A percentile compares a stretch with the other conserved stretches of the same genome.
These are phyloP conservation scores for Stenopsyche tienmushanensis DNA, from an alignment of 1,140 invertebrate species.

Conservation along the genomic window DNA sequence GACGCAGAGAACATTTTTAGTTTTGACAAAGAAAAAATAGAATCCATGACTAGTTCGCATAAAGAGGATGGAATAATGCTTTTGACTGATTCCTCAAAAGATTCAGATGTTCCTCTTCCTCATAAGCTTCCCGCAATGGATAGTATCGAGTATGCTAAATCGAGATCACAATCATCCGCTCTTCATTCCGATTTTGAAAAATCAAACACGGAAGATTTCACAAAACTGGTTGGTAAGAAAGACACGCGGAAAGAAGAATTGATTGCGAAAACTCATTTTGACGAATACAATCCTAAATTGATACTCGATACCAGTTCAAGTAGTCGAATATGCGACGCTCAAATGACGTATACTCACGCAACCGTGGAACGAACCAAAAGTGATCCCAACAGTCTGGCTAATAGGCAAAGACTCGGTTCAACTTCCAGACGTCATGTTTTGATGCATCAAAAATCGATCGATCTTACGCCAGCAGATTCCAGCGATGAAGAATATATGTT, in stretches of 20 bases:
- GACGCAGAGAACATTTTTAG: conserved; percentile 65
- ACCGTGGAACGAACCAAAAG: conserved; percentile 81
- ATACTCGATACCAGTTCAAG: conserved; percentile 55
- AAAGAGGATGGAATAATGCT: conserved; percentile 49
- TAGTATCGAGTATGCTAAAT: conserved; percentile 58
- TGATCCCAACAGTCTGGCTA: conserved; percentile 74
- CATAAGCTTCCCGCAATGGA: conserved; percentile 56
- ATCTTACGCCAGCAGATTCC: conserved; percentile 77
- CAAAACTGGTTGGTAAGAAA: conserved; percentile 54
- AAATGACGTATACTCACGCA: conserved; percentile 59
- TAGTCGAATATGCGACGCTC: conserved; percentile 53
- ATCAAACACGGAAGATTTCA: conserved; percentile 47
- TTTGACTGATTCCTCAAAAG: conserved; percentile 58
- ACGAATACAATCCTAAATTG: conserved; percentile 62
- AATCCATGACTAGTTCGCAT: conserved; percentile 62
- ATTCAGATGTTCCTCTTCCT: conserved; percentile 56
- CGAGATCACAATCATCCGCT: conserved; percentile 51
- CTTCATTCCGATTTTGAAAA: conserved; percentile 63
- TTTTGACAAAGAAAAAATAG: conserved; percentile 69
- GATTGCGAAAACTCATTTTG: conserved; percentile 64
- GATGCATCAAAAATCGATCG: conserved; percentile 86
- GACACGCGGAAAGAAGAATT: conserved; percentile 62
- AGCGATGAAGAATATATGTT: conserved; percentile 77
- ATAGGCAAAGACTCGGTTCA: conserved; percentile 67
- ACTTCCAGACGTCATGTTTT: conserved; percentile 70